Evolutionary conservation across 1,140 invertebrate species (phyloP), one percentile per base, ranked within the genome.

Genomic region (Sinonovacula constricta): DNA sequence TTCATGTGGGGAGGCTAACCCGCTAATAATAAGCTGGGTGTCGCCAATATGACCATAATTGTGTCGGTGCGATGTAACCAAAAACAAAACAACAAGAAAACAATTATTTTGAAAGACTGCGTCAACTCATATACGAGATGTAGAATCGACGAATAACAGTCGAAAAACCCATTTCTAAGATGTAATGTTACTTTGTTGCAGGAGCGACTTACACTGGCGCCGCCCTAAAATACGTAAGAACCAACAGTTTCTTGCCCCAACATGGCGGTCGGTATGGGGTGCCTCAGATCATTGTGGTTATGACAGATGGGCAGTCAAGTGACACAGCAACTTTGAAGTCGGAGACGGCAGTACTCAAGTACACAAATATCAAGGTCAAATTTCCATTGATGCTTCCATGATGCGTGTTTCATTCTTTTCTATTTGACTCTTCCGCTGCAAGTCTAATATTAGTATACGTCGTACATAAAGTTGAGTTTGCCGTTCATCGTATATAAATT

Each of bases 221-320:
- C 0, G 83, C 79, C 0, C 34, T 85, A 5, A 62, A 76, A 31
- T 78, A 36, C 33, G 81, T 83, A n/a, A 26, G 78, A n/a, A 60
- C 75, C 34, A 66, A 65, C 7, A 77, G 63, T 14, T 81, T 83
- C 26, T 24, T 56, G 14, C 22, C 68, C 0, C 24, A 56, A 0
- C 56, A 79, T 56, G 84, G 84, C 5, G 84, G 69, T 3, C 68
- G 84, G 22, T 51, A 39, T 18, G 72, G 71, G 34, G 80, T 83
- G n/a, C 76, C 77, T 22, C 75, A 81, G 22, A 78, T 81, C 18
- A 62, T 83, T 0, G 72, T 86, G 5, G 83, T 86, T 3, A 68
- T 86, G 22, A 86, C 84, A 15, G 84, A 86, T 30, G 84, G 84
- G 51, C 59, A 63, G 28, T 74, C 70, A 3, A 63, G 28, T 26